Base-by-base conservation (phyloP, 2,113 vertebrate species). In the Eretmochelys imbricata region DNA sequence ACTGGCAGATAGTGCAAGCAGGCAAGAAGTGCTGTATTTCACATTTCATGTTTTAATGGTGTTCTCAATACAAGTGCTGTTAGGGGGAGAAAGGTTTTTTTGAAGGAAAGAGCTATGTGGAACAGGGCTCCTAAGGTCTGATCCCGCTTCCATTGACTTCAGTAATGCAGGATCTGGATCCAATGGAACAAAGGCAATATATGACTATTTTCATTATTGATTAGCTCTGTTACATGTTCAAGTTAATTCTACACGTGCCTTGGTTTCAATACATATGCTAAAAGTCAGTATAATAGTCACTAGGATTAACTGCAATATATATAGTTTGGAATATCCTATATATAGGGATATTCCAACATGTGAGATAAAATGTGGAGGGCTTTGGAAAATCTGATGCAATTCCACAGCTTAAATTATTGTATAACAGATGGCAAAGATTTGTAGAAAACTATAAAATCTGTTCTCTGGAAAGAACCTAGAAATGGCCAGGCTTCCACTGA, bases 81-180 rank as follows among this genome's bases (percentile, higher is more conserved):
- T 90, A 38, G 88, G 85, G 42, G 59, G 54, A 88, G 27, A 42
- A 59, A 90, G 7, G 20, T 19, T 91, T 94, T 62, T 80, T 80
- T n/a, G 25, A 72, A 88, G 35, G 24, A 38, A 88, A 50, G n/a
- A 22, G 7, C 22, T 87, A 7, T 12, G 13, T 57, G 0, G 3
- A 5, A 20, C 10, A 57, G 62, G 16, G 38, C 10, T 57, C 9
- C 53, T 59, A 53, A 53, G 4, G 42, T 84, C 27, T 86, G 27
- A 89, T 48, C 17, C 13, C 29, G 20, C 51, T 92, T 94, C 59
- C 62, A 82, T 29, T 84, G 54, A 91, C 16, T n/a, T 86, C 55
- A 14, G 7, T 16, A 72, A 75, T 10, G 27, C 72, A 94, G n/a
- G 84, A 29, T 2, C 12, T 81, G 38, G 9, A 82, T 85, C 76